These are phyloP conservation scores for Dichetophora obliterata DNA, from an alignment of 2,888 invertebrate species.

Conservation along the genomic window DNA sequence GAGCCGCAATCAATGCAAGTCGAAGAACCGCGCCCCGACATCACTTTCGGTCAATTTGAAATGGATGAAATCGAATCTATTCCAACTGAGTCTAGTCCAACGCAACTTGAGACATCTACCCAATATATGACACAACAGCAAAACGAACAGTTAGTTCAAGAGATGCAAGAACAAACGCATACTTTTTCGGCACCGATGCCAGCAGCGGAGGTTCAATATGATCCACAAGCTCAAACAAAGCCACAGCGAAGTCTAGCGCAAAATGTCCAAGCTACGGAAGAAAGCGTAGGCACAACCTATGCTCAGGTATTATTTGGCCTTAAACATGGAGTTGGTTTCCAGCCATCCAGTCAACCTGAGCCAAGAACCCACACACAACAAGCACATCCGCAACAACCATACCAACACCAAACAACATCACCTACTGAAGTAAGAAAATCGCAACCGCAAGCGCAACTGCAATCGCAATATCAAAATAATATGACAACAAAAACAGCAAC, in stretches of 20 bases:
- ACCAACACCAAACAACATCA: conserved; percentile 50
- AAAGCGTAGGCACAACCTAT: conserved; percentile 59
- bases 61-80: conserved; percentile 65
- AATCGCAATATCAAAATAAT: conserved; percentile 56
- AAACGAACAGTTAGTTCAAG: conserved; percentile 17
- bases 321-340: conserved; percentile 66
- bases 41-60: conserved; percentile 67
- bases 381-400: conserved; percentile 24
- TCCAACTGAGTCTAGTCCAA: conserved; percentile 49
- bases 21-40: conserved; percentile 62
- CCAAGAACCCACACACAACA: conserved; percentile 31
- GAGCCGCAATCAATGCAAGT: conserved; percentile 60
- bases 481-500: conserved; percentile 63
- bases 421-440: conserved; percentile 49
- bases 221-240: conserved; percentile 38
- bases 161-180: background rate
- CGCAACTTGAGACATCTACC: background rate
- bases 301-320: conserved; percentile 67
- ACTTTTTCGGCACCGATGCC: background rate
- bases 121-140: conserved; percentile 20
- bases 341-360: conserved; percentile 72
- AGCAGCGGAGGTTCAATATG: conserved; percentile 48
- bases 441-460: conserved; percentile 32
- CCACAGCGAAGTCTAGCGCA: conserved; percentile 37
- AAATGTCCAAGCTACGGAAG: conserved; percentile 43